Evolutionary conservation across 2,888 invertebrate genomes (phyloP), one percentile per base, ranked within the genome.

Genomic region (Ptycholaimellus sp.): DNA sequence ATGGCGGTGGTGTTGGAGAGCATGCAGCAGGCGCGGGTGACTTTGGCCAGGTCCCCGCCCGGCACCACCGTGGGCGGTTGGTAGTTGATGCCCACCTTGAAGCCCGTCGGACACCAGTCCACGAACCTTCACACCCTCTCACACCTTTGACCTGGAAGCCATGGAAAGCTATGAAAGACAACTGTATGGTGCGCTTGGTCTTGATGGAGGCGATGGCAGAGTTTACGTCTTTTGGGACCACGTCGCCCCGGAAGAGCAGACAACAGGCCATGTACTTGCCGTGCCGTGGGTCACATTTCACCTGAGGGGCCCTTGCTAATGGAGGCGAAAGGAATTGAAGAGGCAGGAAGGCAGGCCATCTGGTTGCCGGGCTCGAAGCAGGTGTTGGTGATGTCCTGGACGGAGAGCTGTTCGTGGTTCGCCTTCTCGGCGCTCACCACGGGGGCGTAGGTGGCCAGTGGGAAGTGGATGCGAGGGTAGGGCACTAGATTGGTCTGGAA

Each of bases 181-280:
- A 80, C 49, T 67, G 67, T 41, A 76, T 72, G 13, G 67, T 62
- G 45, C 69, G 72, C 69, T 82, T 83, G 51, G 82, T 82, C 67
- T 85, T 85, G 68, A 85, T 83, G 58, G 79, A 77, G 1, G 81
- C 80, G 60, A 82, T 82, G 36, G 81, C 80, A 16, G 80, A 79
- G 60, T 82, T 82, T 30, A 82, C 82, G 59, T 82, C 82, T 67
- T 61, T 83, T 43, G 83, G 83, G 4, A 85, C 83, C 42, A 83
- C 81, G 62, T 83, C 82, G 42, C 82, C 82, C 54, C 82, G 41
- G 33, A 56, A 47, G 52, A 64, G 46, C 55, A 63, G 35, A 58
- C 60, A 49, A 19, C 38, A 59, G 16, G 63, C 59, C 62, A 62
- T 63, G 50, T 62, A 61, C 46, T 63, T 61, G 33, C 53, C 53